Base-by-base conservation (phyloP, 2,888 invertebrate species). In the Sepiola atlantica region DNA sequence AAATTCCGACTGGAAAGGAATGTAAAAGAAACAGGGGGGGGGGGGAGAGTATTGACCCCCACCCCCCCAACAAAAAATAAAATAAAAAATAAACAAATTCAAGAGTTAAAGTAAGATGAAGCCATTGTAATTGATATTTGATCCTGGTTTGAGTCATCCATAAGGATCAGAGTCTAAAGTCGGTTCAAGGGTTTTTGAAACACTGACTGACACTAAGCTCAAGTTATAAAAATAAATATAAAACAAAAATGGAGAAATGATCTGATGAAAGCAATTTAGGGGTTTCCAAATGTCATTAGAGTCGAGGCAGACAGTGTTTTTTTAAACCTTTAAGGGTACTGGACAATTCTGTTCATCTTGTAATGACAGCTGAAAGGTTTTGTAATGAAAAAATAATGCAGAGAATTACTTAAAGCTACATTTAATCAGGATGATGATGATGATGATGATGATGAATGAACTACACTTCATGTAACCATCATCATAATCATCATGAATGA, bases 21-120 rank as follows among this genome's bases (percentile, higher is more conserved):
- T n/a, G n/a, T 12, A 16, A n/a, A n/a, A 1, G n/a, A n/a, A 12
- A n/a, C 8, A 12, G 8, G 12, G n/a, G n/a, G 10, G 18, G n/a
- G 12, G n/a, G n/a, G 77, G 21, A 28, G n/a, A 77, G 45, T 45
- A 45, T 45, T 2, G 45, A 45, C 45, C 45, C 45, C 2, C 8
- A 2, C 8, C 45, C 2, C 8, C 45, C 8, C 45, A 2, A 45
- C 4, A 45, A 45, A 45, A 45, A 45, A 45, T 4, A 45, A 45
- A 2, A 45, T 4, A 45, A 45, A 45, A 4, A n/a, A n/a, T 16
- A 12, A n/a, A n/a, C n/a, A n/a, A n/a, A 32, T 32, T 45, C 4
- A 77, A 77, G n/a, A 77, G n/a, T n/a, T 8, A 28, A 77, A 77
- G 21, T 21, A n/a, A 16, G 28, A 28, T 12, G n/a, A 8, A 77